phyloP scores from a whole-genome alignment of 2,797 vertebrate genomes.

The Poeciliopsis presidionis region DNA sequence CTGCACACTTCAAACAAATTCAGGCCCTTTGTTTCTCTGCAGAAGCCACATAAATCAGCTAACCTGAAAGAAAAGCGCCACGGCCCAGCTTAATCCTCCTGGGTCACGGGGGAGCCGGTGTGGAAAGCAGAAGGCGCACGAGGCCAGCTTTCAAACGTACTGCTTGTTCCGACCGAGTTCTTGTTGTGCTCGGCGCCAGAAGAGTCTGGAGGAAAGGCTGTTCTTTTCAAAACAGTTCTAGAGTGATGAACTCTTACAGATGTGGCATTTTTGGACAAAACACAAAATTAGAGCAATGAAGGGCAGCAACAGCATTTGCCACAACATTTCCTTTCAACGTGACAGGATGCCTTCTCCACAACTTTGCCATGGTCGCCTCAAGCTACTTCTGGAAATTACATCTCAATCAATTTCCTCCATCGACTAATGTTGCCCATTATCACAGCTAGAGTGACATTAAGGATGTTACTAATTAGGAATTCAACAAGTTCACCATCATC shows the following conservation, averaged over 20 bases:
- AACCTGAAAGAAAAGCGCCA: constrained; percentile 60
- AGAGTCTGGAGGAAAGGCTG: not conserved
- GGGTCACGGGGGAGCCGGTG: constrained; percentile 44
- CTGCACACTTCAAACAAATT: constrained; percentile 74
- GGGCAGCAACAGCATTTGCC: constrained; percentile 33
- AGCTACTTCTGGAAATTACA: constrained; percentile 29
- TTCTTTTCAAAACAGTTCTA: constrained; percentile 18
- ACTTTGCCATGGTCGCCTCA: constrained; percentile 19
- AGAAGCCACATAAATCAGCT: constrained; percentile 69
- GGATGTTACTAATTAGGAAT: constrained; percentile 19
- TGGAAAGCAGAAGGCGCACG: constrained; percentile 34
- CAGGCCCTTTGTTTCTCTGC: constrained; percentile 70
- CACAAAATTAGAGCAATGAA: constrained; percentile 46
- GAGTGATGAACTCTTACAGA: constrained; percentile 18
- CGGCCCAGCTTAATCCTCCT: constrained; percentile 64
- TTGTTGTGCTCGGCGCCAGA: constrained; percentile 23
- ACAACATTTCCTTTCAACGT: constrained; percentile 36
- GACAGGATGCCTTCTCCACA: constrained; percentile 22
- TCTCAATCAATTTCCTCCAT: constrained; percentile 20
- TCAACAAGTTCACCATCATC: constrained; percentile 1
- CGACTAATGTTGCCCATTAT: constrained; percentile 27
- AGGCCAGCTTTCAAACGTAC: constrained; percentile 54
- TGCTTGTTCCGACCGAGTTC: constrained; percentile 18
- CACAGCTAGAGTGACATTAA: constrained; percentile 18
- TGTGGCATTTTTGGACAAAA: constrained; percentile 43